A percentile compares a stretch with the other conserved stretches of the same genome.
Conservation (phyloP, 2,113 vertebrate species). For the Acinonyx jubatus region DNA sequence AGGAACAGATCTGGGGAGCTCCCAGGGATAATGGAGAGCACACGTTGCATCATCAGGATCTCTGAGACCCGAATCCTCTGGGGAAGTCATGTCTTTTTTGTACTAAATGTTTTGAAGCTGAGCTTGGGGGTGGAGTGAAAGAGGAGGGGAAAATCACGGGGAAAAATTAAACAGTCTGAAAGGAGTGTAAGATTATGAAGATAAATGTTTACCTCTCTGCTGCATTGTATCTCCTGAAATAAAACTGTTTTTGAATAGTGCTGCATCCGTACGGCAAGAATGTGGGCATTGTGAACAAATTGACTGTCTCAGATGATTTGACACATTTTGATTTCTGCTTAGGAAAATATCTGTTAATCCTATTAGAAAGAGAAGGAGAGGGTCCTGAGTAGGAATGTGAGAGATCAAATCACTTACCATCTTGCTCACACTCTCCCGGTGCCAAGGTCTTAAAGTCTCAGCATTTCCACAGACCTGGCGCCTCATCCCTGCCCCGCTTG, state of each 20-base stretch:
- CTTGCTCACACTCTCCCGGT: background rate
- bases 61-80: background rate
- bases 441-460: constrained; percentile 10
- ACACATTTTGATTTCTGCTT: constrained; percentile 76
- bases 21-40: background rate
- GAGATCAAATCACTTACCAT: constrained; percentile 65
- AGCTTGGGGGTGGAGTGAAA: constrained; percentile 60
- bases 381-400: constrained; percentile 60
- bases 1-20: background rate
- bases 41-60: background rate
- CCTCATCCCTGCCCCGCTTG: constrained; percentile 19
- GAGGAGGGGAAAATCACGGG: constrained; percentile 71
- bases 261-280: background rate
- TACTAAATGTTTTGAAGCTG: constrained; percentile 50
- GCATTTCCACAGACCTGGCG: background rate
- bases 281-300: constrained; percentile 73
- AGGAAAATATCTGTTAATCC: constrained; percentile 77
- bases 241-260: constrained; percentile 55
- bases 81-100: constrained; percentile 50
- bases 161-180: constrained; percentile 59
- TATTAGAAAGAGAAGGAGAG: constrained; percentile 68
- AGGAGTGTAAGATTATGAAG: constrained; percentile 70
- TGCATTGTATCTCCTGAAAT: constrained; percentile 48
- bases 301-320: constrained; percentile 73
- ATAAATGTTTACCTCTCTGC: constrained; percentile 64